Evolutionary conservation across 1,140 invertebrate genomes (phyloP).

Genomic region (Bombus superbus): DNA sequence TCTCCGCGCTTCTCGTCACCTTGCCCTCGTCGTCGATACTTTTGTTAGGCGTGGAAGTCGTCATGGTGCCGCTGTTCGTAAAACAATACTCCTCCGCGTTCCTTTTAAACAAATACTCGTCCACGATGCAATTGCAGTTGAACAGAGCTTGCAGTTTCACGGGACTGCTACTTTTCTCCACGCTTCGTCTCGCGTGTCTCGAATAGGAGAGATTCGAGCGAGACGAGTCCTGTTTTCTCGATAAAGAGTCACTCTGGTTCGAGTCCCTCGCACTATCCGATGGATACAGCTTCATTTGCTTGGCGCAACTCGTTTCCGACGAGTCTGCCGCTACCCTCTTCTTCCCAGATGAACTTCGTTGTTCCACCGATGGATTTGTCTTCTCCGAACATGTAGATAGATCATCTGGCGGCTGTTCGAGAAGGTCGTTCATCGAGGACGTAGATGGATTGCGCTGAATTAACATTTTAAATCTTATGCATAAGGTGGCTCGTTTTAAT

Average conservation of each 20-base stretch:
- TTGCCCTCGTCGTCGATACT: background rate
- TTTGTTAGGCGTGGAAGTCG: slow-evolving; percentile 1
- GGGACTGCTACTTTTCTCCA: background rate
- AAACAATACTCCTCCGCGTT: background rate
- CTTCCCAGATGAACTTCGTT: background rate
- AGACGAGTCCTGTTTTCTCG: background rate
- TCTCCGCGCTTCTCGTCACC: background rate
- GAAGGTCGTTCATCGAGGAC: background rate
- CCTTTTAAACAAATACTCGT: background rate
- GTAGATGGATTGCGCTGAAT: background rate
- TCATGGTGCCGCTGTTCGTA: background rate
- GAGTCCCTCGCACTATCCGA: background rate
- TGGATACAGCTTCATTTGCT: background rate
- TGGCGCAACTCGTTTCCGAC: background rate
- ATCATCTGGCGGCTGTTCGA: too few species aligned
- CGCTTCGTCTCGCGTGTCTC: background rate
- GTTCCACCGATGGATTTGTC: background rate
- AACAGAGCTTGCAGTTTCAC: slow-evolving; percentile 3
- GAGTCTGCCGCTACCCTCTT: background rate
- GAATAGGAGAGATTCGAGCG: too few species aligned
- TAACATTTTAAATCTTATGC: background rate
- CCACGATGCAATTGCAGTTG: slow-evolving; percentile 4
- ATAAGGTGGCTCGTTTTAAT: background rate
- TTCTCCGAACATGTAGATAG: background rate
- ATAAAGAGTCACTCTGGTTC: background rate